phyloP scores from a whole-genome alignment of 37 sponge, comb jelly and placozoan species.

The Aplysina aerophoba region DNA sequence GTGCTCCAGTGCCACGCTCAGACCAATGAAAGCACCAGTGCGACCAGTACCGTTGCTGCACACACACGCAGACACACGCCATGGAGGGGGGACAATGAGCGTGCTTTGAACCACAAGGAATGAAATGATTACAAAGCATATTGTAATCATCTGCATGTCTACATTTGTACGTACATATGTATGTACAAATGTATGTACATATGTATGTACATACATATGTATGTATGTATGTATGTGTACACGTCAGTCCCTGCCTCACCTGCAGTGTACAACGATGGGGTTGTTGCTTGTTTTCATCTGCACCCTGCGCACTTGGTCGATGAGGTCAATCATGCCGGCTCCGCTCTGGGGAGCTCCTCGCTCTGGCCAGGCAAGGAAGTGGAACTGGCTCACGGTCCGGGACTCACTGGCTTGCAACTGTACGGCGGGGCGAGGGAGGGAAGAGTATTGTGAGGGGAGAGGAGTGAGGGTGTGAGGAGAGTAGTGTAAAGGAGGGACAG shows the following conservation, averaged over 20 bases:
- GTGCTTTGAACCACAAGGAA: neutral
- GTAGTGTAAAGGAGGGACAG: no score
- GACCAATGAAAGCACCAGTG: slow-evolving; percentile 66
- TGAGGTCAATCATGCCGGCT: slow-evolving; percentile 79
- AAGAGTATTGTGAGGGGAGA: neutral
- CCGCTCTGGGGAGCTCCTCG: slow-evolving; percentile 66
- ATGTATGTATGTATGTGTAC: neutral
- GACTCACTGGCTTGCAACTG: slow-evolving; percentile 40
- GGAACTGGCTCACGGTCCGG: slow-evolving; percentile 72
- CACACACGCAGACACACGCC: neutral
- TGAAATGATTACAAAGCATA: neutral
- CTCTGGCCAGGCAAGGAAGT: slow-evolving; percentile 86
- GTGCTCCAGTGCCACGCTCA: slow-evolving; percentile 71
- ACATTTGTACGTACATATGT: neutral
- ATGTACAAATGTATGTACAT: neutral
- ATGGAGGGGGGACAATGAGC: neutral
- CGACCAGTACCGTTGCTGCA: slow-evolving; percentile 76
- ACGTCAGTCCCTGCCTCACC: slow-evolving; percentile 46
- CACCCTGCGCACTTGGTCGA: slow-evolving; percentile 65
- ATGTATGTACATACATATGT: neutral
- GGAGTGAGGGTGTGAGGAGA: neutral
- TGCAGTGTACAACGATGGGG: slow-evolving; percentile 89
- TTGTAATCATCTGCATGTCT: neutral
- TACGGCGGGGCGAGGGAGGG: neutral
- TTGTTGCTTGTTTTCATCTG: slow-evolving; percentile 85